A percentile compares a stretch with the other conserved stretches of the same genome.
Evolutionary conservation across 2,888 invertebrate species (phyloP).

Genomic region (Patella caerulea): DNA sequence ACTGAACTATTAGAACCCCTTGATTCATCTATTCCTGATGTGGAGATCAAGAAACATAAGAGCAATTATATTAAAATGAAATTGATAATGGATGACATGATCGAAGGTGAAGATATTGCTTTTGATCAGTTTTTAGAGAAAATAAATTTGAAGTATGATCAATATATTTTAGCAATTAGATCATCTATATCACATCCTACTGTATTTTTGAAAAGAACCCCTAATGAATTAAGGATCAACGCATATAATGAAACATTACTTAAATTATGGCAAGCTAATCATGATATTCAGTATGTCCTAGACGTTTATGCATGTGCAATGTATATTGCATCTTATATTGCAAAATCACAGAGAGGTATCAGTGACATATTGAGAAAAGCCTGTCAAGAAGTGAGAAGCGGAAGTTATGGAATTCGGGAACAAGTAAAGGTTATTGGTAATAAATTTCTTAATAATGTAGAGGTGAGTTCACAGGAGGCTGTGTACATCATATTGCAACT

Average conservation of each 20-base stretch:
- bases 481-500: constrained; percentile 40
- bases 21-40: background rate
- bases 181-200: background rate
- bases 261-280: constrained; percentile 15
- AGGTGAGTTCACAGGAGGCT: constrained; percentile 51
- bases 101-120: background rate
- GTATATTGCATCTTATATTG: constrained; percentile 43
- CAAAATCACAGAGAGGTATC: constrained; percentile 45
- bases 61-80: background rate
- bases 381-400: constrained; percentile 33
- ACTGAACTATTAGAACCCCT: constrained; percentile 11
- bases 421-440: constrained; percentile 43
- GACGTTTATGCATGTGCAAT: constrained; percentile 11
- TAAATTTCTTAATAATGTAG: constrained; percentile 24
- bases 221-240: constrained; percentile 29
- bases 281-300: constrained; percentile 15
- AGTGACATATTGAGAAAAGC: constrained; percentile 39
- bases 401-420: constrained; percentile 23
- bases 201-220: constrained; percentile 28
- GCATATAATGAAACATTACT: constrained; percentile 23
- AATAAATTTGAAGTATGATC: background rate
- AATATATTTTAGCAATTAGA: constrained; percentile 10
- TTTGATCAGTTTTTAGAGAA: background rate
- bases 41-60: background rate
- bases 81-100: background rate